phyloP scores from a whole-genome alignment of 2,888 invertebrate species.

The Mactromeris polynyma region DNA sequence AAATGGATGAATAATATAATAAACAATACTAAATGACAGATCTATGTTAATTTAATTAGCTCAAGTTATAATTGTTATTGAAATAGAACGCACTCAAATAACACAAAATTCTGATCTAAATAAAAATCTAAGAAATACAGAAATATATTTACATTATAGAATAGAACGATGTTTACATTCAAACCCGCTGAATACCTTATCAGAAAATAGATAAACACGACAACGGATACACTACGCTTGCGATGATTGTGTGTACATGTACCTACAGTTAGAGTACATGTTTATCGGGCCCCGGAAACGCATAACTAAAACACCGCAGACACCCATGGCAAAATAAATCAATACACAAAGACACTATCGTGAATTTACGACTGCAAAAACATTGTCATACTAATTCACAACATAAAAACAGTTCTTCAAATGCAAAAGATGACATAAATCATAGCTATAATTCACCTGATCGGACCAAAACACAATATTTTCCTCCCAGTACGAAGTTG shows the following conservation, averaged over 20 bases:
- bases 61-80: neutral
- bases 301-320: constrained; percentile 59
- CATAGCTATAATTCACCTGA: neutral
- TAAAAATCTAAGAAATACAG: neutral
- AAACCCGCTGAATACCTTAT: neutral
- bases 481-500: constrained; percentile 17
- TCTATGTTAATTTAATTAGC: neutral
- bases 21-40: too few relatives aligned
- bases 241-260: constrained; percentile 26
- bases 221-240: constrained; percentile 8
- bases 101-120: neutral
- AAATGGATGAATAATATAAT: neutral
- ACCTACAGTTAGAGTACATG: constrained; percentile 38
- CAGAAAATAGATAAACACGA: neutral
- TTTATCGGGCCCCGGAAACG: constrained; percentile 59
- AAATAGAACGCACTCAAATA: neutral
- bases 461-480: constrained; percentile 1
- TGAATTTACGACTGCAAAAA: neutral
- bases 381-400: neutral
- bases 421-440: neutral
- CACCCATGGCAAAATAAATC: constrained; percentile 53
- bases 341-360: constrained; percentile 32
- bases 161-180: neutral
- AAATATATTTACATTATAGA: neutral
- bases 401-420: neutral